phyloP scores from a whole-genome alignment of 92 coral and sea anemone genomes.

The Pocillopora meandrina region DNA sequence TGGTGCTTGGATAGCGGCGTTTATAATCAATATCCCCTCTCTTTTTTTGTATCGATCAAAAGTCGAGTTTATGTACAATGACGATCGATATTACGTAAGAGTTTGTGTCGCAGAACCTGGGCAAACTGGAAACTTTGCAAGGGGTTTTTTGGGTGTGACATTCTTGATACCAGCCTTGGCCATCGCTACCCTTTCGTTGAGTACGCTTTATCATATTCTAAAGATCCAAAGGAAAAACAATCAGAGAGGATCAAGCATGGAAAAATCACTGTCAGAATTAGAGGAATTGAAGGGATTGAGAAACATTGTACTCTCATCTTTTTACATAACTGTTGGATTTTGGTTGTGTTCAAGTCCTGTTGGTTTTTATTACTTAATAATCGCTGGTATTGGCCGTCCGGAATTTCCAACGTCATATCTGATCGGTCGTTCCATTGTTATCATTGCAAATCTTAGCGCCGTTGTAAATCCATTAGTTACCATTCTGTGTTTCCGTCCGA shows the following conservation, averaged over 20 bases:
- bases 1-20: constrained; percentile 29
- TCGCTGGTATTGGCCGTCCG: constrained; percentile 16
- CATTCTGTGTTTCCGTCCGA: constrained; percentile 17
- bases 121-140: neutral
- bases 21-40: constrained; percentile 19
- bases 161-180: constrained; percentile 18
- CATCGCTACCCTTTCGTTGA: neutral
- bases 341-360: constrained; percentile 26
- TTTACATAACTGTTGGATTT: constrained; percentile 11
- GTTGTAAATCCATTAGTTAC: constrained; percentile 18
- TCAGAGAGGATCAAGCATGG: neutral
- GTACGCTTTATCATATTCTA: constrained; percentile 3
- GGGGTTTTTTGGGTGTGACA: constrained; percentile 12
- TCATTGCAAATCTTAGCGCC: constrained; percentile 26
- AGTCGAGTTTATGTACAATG: constrained; percentile 1
- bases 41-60: constrained; percentile 23
- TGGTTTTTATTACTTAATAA: constrained; percentile 24
- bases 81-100: constrained; percentile 12
- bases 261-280: neutral
- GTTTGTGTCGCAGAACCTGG: constrained; percentile 29
- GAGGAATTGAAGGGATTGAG: neutral
- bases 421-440: constrained; percentile 13
- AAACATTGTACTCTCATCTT: neutral
- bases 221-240: neutral
- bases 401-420: constrained; percentile 34